These are phyloP conservation scores for Athripsodes cinereus DNA, from an alignment of 2,888 invertebrate genomes.

Conservation along the genomic window DNA sequence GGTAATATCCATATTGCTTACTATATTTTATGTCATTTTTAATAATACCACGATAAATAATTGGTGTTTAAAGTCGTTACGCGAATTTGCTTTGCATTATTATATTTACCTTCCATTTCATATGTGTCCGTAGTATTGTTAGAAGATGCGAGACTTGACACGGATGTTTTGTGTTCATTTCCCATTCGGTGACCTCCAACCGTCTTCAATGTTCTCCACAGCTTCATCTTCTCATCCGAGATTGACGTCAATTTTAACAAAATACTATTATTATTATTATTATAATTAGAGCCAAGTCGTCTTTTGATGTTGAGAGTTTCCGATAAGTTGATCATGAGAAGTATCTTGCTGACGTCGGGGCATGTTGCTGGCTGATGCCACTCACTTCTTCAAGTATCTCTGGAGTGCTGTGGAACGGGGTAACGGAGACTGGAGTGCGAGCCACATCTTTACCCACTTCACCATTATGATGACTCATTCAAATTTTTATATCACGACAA, in stretches of 20 bases:
- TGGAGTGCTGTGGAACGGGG: not conserved
- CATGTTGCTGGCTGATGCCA: not conserved
- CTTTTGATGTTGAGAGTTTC: not conserved
- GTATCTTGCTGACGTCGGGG: not conserved
- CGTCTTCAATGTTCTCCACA: conserved; percentile 26
- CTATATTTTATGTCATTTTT: not conserved
- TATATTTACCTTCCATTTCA: conserved; percentile 25
- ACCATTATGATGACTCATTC: not conserved
- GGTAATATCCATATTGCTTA: not conserved
- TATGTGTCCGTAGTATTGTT: conserved; percentile 18
- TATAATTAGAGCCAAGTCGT: not conserved
- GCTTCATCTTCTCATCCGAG: conserved; percentile 18
- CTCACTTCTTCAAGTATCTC: not conserved
- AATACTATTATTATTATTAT: not conserved
- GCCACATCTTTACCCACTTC: not conserved
- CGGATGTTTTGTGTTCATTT: conserved; percentile 13
- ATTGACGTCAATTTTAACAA: conserved; percentile 4
- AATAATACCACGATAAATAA: too few species aligned
- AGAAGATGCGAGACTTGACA: conserved; percentile 9
- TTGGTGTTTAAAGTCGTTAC: too few species aligned
- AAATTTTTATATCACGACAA: not conserved
- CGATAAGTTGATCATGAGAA: not conserved
- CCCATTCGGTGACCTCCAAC: conserved; percentile 10
- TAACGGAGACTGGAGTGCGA: too few species aligned
- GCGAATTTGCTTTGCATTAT: too few species aligned